Base-by-base conservation (phyloP, 2,888 invertebrate species). In the Pterostichus niger region DNA sequence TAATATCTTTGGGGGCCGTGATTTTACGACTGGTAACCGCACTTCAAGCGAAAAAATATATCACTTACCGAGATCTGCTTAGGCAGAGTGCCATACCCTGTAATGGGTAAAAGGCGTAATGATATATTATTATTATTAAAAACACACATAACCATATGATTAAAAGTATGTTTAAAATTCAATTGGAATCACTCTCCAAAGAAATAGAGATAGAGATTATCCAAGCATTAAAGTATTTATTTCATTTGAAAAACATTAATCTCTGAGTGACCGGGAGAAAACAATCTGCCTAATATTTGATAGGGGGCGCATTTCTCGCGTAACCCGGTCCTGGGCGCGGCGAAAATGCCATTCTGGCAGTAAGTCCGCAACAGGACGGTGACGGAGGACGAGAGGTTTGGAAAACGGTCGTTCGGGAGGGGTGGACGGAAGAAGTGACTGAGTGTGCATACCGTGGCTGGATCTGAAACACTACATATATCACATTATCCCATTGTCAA, bases 401-500 rank as follows among this genome's bases (percentile, higher is more conserved):
- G 46, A 44, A 73, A 73, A 40, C 6, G 40, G 40, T 40, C 40
- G 40, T 6, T 7, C 40, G 40, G 40, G 1, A 9, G 7, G 40
- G 13, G 64, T n/a, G 64, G 35, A 64, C 17, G 35, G 64, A 71
- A 40, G 40, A 40, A 77, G 56, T 77, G 77, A 77, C 77, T 54
- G 77, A 77, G 77, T 77, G 56, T 35, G 77, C 77, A 76, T 40
- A 40, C 54, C 77, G 77, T 56, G 40, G 52, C 76, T 24, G 76
- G 77, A 15, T 78, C 68, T 64, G 82, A 82, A 82, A 82, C 81
- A 81, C 75, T 75, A 82, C 75, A 82, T 82, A 75, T 82, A 73
- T 82, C 82, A 75, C 75, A 82, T 82, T 82, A 82, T 82, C 82
- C 75, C 59, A 82, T 82, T 82, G 82, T 82, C 82, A 82, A 82